Conservation (phyloP, 2,113 vertebrate species). For the Dendropsophus ebraccatus region DNA sequence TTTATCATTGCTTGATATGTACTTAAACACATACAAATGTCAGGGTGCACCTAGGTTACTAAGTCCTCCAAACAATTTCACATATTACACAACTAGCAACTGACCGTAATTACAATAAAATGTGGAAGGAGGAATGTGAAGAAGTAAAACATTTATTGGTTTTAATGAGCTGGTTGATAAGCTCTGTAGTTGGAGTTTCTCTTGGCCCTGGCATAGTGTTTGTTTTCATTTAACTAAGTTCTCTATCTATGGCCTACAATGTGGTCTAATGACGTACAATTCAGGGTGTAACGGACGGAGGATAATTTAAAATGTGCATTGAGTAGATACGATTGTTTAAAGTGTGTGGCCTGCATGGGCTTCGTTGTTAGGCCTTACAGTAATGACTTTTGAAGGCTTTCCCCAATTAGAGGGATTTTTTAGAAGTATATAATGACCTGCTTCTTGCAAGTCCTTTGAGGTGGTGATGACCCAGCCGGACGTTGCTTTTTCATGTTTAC, state of each 20-base stretch:
- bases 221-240: background rate
- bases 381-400: constrained; percentile 7
- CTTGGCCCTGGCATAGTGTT: constrained; percentile 26
- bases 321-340: background rate
- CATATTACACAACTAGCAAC: background rate
- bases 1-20: background rate
- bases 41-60: background rate
- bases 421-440: background rate
- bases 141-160: constrained; percentile 46
- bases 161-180: constrained; percentile 48
- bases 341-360: background rate
- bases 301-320: constrained; percentile 15
- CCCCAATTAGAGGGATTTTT: background rate
- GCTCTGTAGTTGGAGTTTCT: constrained; percentile 26
- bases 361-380: background rate
- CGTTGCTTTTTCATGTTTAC: background rate
- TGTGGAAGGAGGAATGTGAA: constrained; percentile 27
- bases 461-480: background rate
- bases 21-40: background rate
- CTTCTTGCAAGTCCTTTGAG: background rate
- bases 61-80: background rate
- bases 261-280: constrained; percentile 1
- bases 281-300: background rate
- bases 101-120: constrained; percentile 12
- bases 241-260: background rate